Conservation (phyloP, 2,888 invertebrate species). For the Cataglyphis albicans region DNA sequence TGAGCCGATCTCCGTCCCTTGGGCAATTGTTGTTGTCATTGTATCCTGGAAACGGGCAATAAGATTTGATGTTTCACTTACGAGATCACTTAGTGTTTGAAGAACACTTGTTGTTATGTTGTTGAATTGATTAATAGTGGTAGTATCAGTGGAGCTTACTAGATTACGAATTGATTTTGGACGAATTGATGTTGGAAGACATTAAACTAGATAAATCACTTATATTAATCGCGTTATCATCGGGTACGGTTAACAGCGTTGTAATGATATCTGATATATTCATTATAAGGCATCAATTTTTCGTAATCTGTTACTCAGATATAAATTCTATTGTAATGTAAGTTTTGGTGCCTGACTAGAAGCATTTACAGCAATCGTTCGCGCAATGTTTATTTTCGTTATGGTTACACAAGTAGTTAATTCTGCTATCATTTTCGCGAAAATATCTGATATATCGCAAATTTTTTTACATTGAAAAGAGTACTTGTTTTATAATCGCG, state of each 20-base stretch:
- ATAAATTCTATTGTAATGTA: constrained; percentile 24
- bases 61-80: constrained; percentile 81
- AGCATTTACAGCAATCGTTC: constrained; percentile 23
- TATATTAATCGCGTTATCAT: constrained; percentile 55
- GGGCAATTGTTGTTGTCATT: constrained; percentile 84
- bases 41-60: constrained; percentile 85
- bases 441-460: neutral
- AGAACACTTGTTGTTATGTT: constrained; percentile 63
- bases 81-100: constrained; percentile 73
- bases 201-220: constrained; percentile 12
- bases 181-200: neutral
- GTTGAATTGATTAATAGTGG: constrained; percentile 57
- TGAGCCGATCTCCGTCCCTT: constrained; percentile 83
- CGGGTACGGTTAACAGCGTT: constrained; percentile 9
- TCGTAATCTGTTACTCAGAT: constrained; percentile 31
- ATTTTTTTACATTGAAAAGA: constrained; percentile 46
- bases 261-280: constrained; percentile 28
- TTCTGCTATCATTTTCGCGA: constrained; percentile 10
- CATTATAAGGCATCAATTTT: constrained; percentile 42
- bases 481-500: constrained; percentile 2
- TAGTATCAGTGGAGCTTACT: constrained; percentile 1
- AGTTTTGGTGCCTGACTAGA: constrained; percentile 54
- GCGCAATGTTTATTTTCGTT: constrained; percentile 25
- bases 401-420: constrained; percentile 30
- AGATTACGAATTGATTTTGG: constrained; percentile 17